Conservation (phyloP, 2,113 vertebrate species). For the Zosterops hypoxanthus region DNA sequence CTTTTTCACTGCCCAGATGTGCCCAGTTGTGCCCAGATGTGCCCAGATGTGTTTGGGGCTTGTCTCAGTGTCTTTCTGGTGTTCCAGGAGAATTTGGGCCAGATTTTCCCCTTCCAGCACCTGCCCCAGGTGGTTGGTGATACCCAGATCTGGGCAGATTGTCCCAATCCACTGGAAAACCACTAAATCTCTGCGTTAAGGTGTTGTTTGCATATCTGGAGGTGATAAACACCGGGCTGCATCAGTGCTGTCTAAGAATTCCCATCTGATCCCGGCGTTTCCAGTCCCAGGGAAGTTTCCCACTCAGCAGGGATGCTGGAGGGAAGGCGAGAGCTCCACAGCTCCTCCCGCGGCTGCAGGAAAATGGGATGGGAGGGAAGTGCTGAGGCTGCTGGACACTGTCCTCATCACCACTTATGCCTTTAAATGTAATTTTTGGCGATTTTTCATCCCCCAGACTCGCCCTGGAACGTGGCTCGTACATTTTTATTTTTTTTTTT, state of each 20-base stretch:
- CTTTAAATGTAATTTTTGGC: neutral
- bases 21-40: neutral
- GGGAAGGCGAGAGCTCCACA: neutral
- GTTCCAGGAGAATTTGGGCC: neutral
- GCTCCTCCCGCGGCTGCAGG: neutral
- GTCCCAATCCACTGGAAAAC: neutral
- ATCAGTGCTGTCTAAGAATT: neutral
- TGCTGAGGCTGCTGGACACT: neutral
- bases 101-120: neutral
- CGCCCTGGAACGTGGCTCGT: neutral
- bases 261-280: rapidly evolving
- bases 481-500: neutral
- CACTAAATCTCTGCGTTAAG: rapidly evolving
- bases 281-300: neutral
- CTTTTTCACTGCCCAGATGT: neutral
- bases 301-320: neutral
- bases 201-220: rapidly evolving
- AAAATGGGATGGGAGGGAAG: neutral
- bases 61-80: rapidly evolving
- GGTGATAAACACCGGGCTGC: rapidly evolving
- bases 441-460: neutral
- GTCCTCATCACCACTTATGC: neutral
- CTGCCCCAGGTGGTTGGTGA: rapidly evolving
- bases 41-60: neutral
- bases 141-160: neutral